Conservation (phyloP, 2,797 vertebrate genomes). For the Mergus octosetaceus region DNA sequence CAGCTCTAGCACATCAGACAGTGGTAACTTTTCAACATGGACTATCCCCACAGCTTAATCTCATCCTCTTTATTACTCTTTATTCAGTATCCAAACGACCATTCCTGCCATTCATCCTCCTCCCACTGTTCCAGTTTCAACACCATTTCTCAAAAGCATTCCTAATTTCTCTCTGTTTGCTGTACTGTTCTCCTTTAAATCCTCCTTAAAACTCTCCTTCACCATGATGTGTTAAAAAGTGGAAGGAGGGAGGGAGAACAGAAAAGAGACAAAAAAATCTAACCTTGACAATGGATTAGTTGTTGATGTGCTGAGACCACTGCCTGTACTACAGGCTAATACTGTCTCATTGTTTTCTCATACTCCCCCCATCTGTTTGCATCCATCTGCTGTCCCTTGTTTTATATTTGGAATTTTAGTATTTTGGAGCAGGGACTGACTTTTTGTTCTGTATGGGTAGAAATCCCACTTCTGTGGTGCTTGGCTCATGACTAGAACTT, state of each 20-base stretch:
- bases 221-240: neutral
- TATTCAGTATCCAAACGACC: neutral
- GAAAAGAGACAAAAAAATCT: neutral
- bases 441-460: conserved; percentile 51
- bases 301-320: conserved; percentile 62
- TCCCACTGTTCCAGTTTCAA: neutral
- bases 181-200: neutral
- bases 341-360: conserved; percentile 66
- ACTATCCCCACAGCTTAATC: neutral
- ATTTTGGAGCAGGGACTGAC: conserved; percentile 53
- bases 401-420: conserved; percentile 66
- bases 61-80: neutral
- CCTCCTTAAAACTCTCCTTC: neutral
- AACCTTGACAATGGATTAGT: conserved; percentile 41
- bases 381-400: conserved; percentile 68
- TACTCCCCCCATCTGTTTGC: conserved; percentile 70
- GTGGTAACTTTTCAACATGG: neutral
- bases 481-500: neutral
- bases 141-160: neutral
- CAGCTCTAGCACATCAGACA: neutral
- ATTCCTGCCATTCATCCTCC: neutral
- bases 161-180: neutral
- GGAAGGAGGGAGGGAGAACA: neutral
- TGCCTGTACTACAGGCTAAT: conserved; percentile 60
- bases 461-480: conserved; percentile 34